Evolutionary conservation across 2,797 vertebrate species (phyloP), one percentile per base, ranked within the genome.

Genomic region (Sebastes jordani): DNA sequence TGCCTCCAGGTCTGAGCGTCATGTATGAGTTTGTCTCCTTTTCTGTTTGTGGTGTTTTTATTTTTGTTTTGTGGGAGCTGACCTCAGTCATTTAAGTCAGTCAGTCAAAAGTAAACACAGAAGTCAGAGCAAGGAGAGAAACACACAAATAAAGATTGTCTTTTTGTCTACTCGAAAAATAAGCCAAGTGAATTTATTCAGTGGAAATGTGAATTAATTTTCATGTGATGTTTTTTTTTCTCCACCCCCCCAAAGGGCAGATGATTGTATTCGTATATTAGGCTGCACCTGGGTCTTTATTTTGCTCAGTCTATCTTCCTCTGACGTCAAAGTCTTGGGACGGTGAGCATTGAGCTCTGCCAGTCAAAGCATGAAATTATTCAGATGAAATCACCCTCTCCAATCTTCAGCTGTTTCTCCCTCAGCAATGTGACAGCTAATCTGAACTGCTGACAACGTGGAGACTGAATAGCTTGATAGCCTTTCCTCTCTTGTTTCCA

Each of bases 91-190:
- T 89, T 86, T 68, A 90, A 87, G 90, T 91, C 89, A 83, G 86
- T 88, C 78, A 61, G 83, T 91, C 85, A 91, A 92, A 89, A 78
- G 88, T 91, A 87, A 92, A 92, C 92, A 90, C 91, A 88, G 86
- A 88, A 90, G 87, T 93, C 88, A 71, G 89, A 91, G 91, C 87
- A 64, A 93, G 93, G 92, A 92, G 91, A 93, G 91, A 93, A 93
- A 91, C 92, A 94, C 93, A 94, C 94, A 92, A 95, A 95, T 95
- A 95, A 95, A 95, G 92, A 94, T 94, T 93, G 92, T 94, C 90
- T 94, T 94, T 94, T 94, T 92, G 93, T 95, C 92, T 92, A 93
- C 92, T 93, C 49, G 65, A 76, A 92, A 89, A 72, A 68, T 69
- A 42, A 78, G 34, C 46, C 52, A 79, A 86, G 62, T 73, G 88